phyloP scores from a whole-genome alignment of 2,797 vertebrate species.

The Melopsittacus undulatus region DNA sequence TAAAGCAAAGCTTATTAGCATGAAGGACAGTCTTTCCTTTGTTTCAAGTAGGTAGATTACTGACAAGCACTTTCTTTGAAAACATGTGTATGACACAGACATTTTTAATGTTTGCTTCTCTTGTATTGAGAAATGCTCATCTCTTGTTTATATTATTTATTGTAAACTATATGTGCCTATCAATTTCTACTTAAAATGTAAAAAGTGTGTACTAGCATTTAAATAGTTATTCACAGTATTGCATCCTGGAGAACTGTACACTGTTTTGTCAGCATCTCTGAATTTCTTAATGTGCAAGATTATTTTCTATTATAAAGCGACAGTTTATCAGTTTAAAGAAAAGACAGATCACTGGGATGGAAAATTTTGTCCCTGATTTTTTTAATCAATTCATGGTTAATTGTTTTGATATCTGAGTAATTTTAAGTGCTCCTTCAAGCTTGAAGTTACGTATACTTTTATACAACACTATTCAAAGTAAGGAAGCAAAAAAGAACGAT shows the following conservation, averaged over 20 bases:
- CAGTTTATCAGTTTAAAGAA: not conserved
- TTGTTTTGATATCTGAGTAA: not conserved
- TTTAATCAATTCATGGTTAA: not conserved
- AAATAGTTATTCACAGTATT: not conserved
- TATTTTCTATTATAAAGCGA: not conserved
- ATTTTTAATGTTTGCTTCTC: not conserved
- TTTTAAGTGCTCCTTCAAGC: not conserved
- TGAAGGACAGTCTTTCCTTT: not conserved
- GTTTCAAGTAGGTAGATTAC: not conserved
- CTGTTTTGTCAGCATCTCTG: not conserved
- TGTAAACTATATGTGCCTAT: not conserved
- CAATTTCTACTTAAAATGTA: not conserved
- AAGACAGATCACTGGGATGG: accelerated
- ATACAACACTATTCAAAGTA: not conserved
- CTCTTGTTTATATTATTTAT: not conserved
- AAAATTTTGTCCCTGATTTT: not conserved
- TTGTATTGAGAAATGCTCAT: not conserved
- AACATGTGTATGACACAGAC: not conserved
- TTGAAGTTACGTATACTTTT: not conserved
- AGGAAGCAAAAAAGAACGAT: not conserved
- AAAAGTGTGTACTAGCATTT: not conserved
- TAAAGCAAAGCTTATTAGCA: not conserved
- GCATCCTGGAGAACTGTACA: not conserved
- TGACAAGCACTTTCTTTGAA: not conserved
- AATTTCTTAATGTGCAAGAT: not conserved